Base-by-base conservation (phyloP, 2,797 vertebrate species). In the Protonibea diacanthus region DNA sequence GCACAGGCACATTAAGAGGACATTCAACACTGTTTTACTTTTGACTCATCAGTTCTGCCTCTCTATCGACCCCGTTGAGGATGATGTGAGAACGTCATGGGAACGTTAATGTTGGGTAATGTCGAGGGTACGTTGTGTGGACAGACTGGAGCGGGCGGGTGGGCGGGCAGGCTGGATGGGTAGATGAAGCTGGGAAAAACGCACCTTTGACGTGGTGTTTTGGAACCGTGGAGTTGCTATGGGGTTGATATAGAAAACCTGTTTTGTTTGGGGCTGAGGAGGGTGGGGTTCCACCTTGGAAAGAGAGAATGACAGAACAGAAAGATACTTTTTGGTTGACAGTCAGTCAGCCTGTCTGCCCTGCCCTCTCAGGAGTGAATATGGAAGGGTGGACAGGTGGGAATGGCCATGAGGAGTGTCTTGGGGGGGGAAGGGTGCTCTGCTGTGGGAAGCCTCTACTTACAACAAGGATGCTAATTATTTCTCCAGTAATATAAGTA, bases 231-330 rank as follows among this genome's bases (percentile, higher is more conserved):
- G 95, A 94, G 95, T 95, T 94, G 95, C 95, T 94, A 95, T 95
- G 85, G 95, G 95, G 95, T 95, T 96, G 95, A 96, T 95, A 96
- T 96, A 96, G 94, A 96, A 96, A 95, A 96, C 94, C 93, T 95
- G 95, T 95, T 96, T 96, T 95, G 95, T 94, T 94, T 96, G 95
- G 93, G 95, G 93, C 90, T 95, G 95, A 94, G 94, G 94, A 95
- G 94, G 95, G 93, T 95, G 95, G 93, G 95, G 93, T 93, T 96
- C 95, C 95, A 96, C 95, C 95, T 96, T 96, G 89, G 94, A 94
- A 90, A 94, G 91, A 93, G 88, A 93, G 91, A 93, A 93, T 87
- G 91, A 94, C 90, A 94, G 89, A 93, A 93, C 86, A 93, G 86
- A 93, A 74, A 95, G 90, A 93, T 80, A 94, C 89, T 90, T 91